Percentiles rank a stretch among this genome's conserved stretches.
Evolutionary conservation across 2,888 invertebrate species (phyloP).

Genomic region (Hybos culiciformis): DNA sequence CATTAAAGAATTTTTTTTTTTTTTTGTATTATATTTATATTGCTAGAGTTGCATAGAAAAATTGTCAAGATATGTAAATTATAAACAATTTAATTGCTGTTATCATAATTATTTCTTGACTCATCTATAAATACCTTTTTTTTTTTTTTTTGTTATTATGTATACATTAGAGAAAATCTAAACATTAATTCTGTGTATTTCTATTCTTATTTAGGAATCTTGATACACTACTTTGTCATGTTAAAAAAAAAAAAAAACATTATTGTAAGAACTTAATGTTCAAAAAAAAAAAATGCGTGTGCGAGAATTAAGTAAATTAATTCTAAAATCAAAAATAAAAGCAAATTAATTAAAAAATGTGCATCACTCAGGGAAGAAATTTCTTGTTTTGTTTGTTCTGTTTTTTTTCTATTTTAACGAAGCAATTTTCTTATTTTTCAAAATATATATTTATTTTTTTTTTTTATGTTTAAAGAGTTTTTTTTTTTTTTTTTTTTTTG

Average conservation of each 20-base stretch:
- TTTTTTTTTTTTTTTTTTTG: neutral
- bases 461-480: neutral
- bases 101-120: too few species aligned
- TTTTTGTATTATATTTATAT: too few species aligned
- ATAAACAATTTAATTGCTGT: too few species aligned
- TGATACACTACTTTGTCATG: too few species aligned
- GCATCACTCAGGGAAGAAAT: neutral
- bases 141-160: too few species aligned
- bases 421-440: neutral
- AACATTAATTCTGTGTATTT: neutral
- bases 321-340: neutral
- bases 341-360: neutral
- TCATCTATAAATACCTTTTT: too few species aligned
- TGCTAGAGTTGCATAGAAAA: too few species aligned
- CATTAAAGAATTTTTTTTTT: too few species aligned
- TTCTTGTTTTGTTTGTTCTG: neutral
- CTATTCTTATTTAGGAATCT: neutral
- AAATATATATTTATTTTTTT: neutral
- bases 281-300: neutral
- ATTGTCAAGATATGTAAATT: too few species aligned
- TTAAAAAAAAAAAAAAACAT: neutral
- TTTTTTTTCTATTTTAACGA: too few species aligned
- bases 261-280: neutral
- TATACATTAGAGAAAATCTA: too few species aligned
- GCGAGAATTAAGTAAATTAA: neutral